A percentile compares a stretch with the other conserved stretches of the same genome.
These are phyloP conservation scores for Pelodiscus sinensis DNA, from an alignment of 2,113 vertebrate species.

Conservation along the genomic window DNA sequence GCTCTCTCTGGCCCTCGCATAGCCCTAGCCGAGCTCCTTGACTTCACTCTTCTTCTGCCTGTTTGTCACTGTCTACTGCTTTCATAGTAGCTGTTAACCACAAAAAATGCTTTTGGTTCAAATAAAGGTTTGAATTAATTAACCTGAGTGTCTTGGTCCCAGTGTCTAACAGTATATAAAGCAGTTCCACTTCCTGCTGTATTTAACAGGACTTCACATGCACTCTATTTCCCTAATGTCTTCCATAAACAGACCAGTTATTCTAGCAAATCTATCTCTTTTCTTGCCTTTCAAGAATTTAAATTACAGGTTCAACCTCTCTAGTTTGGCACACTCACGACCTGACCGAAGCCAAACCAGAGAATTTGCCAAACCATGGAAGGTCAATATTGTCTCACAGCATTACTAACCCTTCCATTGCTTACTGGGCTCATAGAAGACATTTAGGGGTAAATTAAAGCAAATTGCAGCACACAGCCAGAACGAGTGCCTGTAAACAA, in stretches of 20 bases:
- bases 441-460: too few relatives aligned
- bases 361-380: too few relatives aligned
- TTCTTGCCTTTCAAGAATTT: background rate
- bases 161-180: background rate
- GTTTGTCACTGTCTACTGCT: background rate
- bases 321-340: too few relatives aligned
- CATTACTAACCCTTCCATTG: too few relatives aligned
- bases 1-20: too few relatives aligned
- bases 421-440: too few relatives aligned
- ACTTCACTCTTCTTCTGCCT: too few relatives aligned
- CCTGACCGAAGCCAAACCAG: too few relatives aligned
- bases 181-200: background rate
- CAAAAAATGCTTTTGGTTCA: background rate
- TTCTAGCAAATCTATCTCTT: background rate
- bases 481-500: too few relatives aligned
- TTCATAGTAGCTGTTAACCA: background rate
- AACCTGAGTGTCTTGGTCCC: background rate
- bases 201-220: background rate
- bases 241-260: background rate
- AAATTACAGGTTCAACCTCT: background rate
- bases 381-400: too few relatives aligned
- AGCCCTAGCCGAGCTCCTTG: too few relatives aligned
- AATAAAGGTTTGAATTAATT: background rate
- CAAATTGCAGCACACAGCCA: too few relatives aligned
- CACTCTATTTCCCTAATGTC: background rate